phyloP scores from a whole-genome alignment of 1,140 invertebrate genomes.

The Lethrus apterus region DNA sequence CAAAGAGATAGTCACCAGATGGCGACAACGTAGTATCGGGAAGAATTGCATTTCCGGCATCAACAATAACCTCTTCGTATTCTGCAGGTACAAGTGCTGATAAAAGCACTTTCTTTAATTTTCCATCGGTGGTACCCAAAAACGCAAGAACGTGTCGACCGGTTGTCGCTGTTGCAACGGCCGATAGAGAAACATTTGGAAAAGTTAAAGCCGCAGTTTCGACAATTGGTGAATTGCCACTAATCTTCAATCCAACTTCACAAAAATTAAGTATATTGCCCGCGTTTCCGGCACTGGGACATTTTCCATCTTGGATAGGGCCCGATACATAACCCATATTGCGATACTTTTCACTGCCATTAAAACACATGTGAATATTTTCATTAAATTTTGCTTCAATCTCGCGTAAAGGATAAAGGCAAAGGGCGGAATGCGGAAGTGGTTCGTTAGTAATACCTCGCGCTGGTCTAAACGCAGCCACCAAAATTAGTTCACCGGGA shows the following conservation, averaged over 20 bases:
- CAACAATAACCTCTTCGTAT: conserved; percentile 70
- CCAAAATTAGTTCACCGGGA: conserved; percentile 67
- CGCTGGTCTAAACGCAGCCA: conserved; percentile 78
- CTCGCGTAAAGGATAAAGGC: conserved; percentile 75
- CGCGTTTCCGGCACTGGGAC: conserved; percentile 73
- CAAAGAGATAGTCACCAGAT: conserved; percentile 66
- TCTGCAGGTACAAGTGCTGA: conserved; percentile 57
- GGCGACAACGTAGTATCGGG: conserved; percentile 77
- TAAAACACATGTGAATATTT: conserved; percentile 96
- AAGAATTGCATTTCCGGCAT: conserved; percentile 64
- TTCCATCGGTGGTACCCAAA: conserved; percentile 72
- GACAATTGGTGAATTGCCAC: conserved; percentile 74
- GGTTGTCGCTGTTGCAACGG: conserved; percentile 74
- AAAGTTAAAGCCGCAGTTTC: conserved; percentile 66
- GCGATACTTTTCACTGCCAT: conserved; percentile 81
- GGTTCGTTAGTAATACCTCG: conserved; percentile 74
- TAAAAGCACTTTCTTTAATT: conserved; percentile 73
- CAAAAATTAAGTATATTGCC: conserved; percentile 90
- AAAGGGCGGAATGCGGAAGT: conserved; percentile 70
- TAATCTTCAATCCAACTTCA: conserved; percentile 87
- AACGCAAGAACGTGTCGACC: conserved; percentile 88
- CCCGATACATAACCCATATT: conserved; percentile 93
- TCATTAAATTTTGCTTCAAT: conserved; percentile 91
- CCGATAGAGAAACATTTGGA: conserved; percentile 72
- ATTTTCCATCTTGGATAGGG: conserved; percentile 81